Evolutionary conservation across 2,113 vertebrate species (phyloP), one percentile per base, ranked within the genome.

Genomic region (Vombatus ursinus): DNA sequence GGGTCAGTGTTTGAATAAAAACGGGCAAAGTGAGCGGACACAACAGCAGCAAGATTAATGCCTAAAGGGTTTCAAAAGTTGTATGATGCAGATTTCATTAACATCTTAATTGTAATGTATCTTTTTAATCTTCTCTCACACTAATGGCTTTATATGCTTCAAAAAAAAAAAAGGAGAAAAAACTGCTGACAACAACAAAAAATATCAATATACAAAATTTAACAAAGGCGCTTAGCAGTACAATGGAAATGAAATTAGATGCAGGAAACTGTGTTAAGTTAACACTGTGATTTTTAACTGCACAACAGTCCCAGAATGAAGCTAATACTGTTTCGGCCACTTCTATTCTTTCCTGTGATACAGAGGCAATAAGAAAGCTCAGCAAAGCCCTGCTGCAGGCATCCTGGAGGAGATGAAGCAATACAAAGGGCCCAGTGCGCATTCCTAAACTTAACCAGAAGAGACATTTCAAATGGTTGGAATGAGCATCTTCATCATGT

Each of bases 91-190:
- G 94, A 98, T 98, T 98, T 98, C 98, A 98, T 99, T 99, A 99
- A 99, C 98, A 98, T 99, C 98, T 98, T 99, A 99, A 99, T 99
- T 99, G 98, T 98, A 98, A 98, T 97, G 98, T 98, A 99, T 99
- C 98, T 99, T 98, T 98, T 98, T 98, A 99, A 99, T 99, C 98
- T 99, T 95, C 98, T 97, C 97, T 94, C 97, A 97, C 98, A 95
- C 98, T 98, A 98, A 98, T 97, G 97, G 98, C 94, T 99, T 98
- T 98, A 98, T 96, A 96, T 68, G 92, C 96, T 94, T 97, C 93
- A 96, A 97, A 98, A 98, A 90, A 93, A 53, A 7, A 7, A 53
- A 44, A 8, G 49, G 91, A 97, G 90, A 91, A 91, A 96, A 97
- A 98, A 96, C 96, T 98, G 98, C 98, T 99, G 98, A 99, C 98